Base-by-base conservation (phyloP, 2,888 invertebrate genomes). In the Polia nebulosa region DNA sequence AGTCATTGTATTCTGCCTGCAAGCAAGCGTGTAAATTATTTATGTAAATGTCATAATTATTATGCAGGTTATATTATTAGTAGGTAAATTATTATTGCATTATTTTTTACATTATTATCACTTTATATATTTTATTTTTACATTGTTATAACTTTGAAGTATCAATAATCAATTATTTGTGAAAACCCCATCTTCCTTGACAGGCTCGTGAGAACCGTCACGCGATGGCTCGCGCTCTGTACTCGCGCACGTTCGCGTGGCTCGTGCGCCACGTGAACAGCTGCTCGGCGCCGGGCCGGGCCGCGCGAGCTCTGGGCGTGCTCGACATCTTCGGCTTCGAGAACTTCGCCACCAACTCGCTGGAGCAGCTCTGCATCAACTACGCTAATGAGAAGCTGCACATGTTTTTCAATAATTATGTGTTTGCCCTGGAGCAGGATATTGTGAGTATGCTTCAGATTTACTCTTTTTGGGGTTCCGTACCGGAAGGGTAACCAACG, bases 331-430 rank as follows among this genome's bases (percentile, higher is more conserved):
- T 99, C 90, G 99, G 99, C 66, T 99, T 99, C 91, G 99, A 99
- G 94, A 99, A 99, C 95, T 99, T 99, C 92, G 96, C 97, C 4
- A 96, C 97, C n/a, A 99, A 99, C 92, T 98, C 98, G 2, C 97
- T 99, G 84, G 99, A 99, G 90, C 99, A 99, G 88, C 96, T 99
- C 15, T 99, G 99, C 90, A 99, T 99, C 79, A 99, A 99, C 93
- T 99, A 98, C 93, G 98, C 99, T 0, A 99, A 99, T 89, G 99
- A 99, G 92, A 99, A 99, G 91, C 96, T 99, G 41, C 99, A 99
- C 90, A 98, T 98, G 95, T 99, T 99, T 96, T 99, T 99, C 94
- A 99, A 99, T 94, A 99, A 99, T 90, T 99, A 99, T 89, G 99
- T 99, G 32, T 99, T 99, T 88, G 98, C 99, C 1, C 91, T 99